Evolutionary conservation across 2,888 invertebrate species (phyloP).

Genomic region (Andrena chrysosceles): DNA sequence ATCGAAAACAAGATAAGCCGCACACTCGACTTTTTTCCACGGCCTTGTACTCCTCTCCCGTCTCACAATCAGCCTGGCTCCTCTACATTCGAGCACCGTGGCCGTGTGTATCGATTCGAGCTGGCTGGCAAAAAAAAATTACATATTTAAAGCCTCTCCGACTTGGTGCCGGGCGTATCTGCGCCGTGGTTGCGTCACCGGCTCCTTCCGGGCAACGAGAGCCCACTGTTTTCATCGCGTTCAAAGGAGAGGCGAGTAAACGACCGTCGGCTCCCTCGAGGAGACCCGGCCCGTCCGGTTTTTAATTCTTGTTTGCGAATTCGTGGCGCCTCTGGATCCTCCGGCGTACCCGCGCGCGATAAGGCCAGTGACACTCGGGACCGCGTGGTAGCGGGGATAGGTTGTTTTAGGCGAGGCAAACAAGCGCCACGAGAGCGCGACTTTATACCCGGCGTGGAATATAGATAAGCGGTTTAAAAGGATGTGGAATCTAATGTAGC

Average conservation of each 20-base stretch:
- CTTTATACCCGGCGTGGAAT: constrained; percentile 27
- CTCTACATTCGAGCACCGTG: background rate
- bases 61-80: background rate
- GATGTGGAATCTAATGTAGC: constrained; percentile 16
- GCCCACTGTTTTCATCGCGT: constrained; percentile 1
- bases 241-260: constrained; percentile 20
- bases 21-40: constrained; percentile 8
- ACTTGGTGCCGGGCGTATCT: background rate
- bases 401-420: constrained; percentile 75
- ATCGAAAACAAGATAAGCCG: constrained; percentile 55
- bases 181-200: constrained; percentile 15
- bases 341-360: constrained; percentile 31
- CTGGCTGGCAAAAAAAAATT: background rate
- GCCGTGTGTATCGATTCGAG: background rate
- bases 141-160: constrained; percentile 10
- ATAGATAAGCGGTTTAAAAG: constrained; percentile 50
- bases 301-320: constrained; percentile 10
- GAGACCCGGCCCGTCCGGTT: background rate
- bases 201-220: background rate
- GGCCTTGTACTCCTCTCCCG: background rate
- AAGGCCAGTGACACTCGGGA: constrained; percentile 57
- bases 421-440: constrained; percentile 57
- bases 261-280: background rate
- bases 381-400: constrained; percentile 31
- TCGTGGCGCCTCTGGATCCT: constrained; percentile 11